Percentiles rank a stretch among this genome's conserved stretches.
Evolutionary conservation across 2,113 vertebrate species (phyloP).

Genomic region (Eptesicus fuscus): DNA sequence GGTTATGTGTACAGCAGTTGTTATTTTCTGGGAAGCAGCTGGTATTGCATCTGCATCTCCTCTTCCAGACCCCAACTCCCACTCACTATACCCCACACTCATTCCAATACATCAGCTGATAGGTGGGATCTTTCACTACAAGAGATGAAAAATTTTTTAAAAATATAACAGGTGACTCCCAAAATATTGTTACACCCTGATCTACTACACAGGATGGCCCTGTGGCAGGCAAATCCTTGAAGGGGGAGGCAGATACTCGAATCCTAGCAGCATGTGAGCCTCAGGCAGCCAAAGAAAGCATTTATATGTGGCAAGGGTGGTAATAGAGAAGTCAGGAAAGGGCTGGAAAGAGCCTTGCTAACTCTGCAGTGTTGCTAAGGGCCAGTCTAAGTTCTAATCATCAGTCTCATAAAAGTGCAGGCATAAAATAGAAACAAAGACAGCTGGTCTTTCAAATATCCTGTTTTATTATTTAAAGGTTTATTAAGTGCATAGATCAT

Average conservation of each 20-base stretch:
- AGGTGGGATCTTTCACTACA: not conserved
- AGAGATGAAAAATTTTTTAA: not conserved
- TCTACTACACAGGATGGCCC: not conserved
- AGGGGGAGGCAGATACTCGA: not conserved
- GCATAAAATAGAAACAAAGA: constrained; percentile 56
- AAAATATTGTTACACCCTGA: not conserved
- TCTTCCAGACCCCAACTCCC: not conserved
- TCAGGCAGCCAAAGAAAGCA: not conserved
- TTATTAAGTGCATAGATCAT: constrained; percentile 71
- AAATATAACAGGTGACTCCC: not conserved
- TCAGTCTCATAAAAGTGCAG: constrained; percentile 32
- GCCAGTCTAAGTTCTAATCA: not conserved
- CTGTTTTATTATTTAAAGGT: constrained; percentile 62
- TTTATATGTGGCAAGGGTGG: not conserved
- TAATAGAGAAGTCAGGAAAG: not conserved
- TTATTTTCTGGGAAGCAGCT: not conserved
- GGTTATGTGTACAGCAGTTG: not conserved
- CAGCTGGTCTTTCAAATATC: constrained; percentile 45
- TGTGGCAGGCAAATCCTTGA: not conserved
- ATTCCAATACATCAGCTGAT: not conserved
- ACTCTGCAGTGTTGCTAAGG: not conserved
- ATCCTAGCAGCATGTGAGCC: not conserved
- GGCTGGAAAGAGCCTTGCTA: not conserved
- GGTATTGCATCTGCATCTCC: not conserved
- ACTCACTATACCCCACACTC: not conserved